Evolutionary conservation across 2,797 vertebrate species (phyloP), one percentile per base, ranked within the genome.

Genomic region (Poeciliopsis presidionis): DNA sequence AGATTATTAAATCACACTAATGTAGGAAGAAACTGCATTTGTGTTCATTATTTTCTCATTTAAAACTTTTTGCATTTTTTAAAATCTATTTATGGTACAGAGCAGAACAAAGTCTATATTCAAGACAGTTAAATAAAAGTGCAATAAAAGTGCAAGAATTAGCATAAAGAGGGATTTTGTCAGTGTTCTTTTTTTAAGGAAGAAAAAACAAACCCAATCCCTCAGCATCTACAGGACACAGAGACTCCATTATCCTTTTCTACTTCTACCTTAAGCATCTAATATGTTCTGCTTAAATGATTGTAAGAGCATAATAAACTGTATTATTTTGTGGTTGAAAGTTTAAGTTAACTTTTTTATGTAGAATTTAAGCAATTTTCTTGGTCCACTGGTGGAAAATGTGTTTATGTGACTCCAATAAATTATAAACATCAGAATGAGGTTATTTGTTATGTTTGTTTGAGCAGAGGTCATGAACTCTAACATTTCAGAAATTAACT

Each of bases 21-120:
- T 63, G 36, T 11, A n/a, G 11, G 36, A 45, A 4, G 28, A 67
- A 76, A 74, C 65, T 70, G 3, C 16, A 3, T 67, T 25, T 39
- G 6, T 33, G n/a, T 55, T 72, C 53, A 73, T 76, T 76, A 59
- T 69, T 79, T 76, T 46, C 45, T 67, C 57, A 55, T 57, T 67
- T 6, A 63, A 45, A 18, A 18, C 5, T 20, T 30, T 73, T 65
- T 43, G 57, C 22, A 25, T 20, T 41, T 36, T 43, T 67, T 22
- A 57, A 30, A 2, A 28, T 55, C 30, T 6, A n/a, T 61, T 77
- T 12, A 36, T 65, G 12, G n/a, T 51, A 45, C 5, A 1, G 14
- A 61, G 45, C 25, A 63, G 53, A 76, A 43, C 7, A 72, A 16
- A 72, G 71, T 36, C 4, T 9, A 69, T 57, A 39, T 73, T 63